These are phyloP conservation scores for Eptesicus fuscus DNA, from an alignment of 2,113 vertebrate genomes.

Conservation along the genomic window DNA sequence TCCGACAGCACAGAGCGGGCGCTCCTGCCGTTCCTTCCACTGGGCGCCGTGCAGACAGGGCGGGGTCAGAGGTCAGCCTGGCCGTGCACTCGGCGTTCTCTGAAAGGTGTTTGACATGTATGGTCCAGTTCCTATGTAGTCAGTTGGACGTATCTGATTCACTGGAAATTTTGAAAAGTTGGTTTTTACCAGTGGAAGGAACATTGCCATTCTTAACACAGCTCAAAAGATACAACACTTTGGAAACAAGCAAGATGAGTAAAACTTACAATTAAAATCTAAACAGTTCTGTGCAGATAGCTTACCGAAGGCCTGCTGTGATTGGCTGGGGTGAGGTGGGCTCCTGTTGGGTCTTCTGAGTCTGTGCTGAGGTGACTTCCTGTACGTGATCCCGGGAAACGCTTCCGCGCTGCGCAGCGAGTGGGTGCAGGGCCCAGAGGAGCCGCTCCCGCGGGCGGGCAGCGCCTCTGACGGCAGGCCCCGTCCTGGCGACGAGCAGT, in stretches of 20 bases:
- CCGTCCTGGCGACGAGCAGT: no score
- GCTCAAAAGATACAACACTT: conserved; percentile 77
- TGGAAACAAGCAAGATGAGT: conserved; percentile 20
- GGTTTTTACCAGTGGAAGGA: conserved; percentile 78
- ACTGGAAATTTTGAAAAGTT: not conserved
- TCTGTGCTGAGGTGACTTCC: conserved; percentile 56
- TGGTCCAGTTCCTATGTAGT: no score
- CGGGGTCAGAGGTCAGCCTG: no score
- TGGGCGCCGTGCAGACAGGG: not conserved
- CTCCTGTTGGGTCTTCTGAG: conserved; percentile 69
- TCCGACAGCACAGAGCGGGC: not conserved
- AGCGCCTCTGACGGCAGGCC: no score
- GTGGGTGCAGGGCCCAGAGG: no score
- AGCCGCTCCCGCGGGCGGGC: no score
- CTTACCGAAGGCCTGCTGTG: rapidly evolving
- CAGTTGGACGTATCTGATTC: not conserved
- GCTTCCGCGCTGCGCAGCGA: no score
- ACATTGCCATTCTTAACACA: conserved; percentile 66
- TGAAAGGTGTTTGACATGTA: not conserved
- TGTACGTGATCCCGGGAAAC: not conserved
- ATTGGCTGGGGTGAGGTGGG: not conserved
- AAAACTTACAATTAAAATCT: not conserved
- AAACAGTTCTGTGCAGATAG: not conserved
- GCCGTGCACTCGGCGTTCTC: no score
- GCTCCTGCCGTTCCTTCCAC: not conserved